Evolutionary conservation across 2,888 invertebrate species (phyloP).

Genomic region (Cacoxenus indagator): DNA sequence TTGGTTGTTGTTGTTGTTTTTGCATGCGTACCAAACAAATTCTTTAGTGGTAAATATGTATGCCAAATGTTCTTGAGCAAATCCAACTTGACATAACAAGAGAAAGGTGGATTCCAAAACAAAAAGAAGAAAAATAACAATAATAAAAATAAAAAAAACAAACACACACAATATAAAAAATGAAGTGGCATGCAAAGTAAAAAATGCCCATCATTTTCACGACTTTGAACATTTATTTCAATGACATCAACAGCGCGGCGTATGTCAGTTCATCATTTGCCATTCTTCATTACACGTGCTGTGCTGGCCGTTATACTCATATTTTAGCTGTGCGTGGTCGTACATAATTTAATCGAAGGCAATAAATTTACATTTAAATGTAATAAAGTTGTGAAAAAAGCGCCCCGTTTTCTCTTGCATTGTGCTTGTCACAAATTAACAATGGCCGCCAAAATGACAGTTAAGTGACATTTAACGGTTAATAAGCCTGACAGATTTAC

Average conservation of each 20-base stretch:
- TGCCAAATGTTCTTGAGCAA: too few relatives aligned
- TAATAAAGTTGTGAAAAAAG: slow-evolving; percentile 60
- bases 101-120: too few relatives aligned
- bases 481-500: slow-evolving; percentile 64
- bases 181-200: neutral
- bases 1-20: too few relatives aligned
- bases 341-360: slow-evolving; percentile 57
- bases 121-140: too few relatives aligned
- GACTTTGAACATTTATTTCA: neutral
- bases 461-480: slow-evolving; percentile 64
- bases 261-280: neutral
- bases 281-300: neutral
- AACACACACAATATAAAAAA: neutral
- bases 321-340: slow-evolving; percentile 30
- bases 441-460: slow-evolving; percentile 44
- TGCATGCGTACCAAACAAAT: too few relatives aligned
- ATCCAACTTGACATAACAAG: too few relatives aligned
- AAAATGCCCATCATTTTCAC: neutral
- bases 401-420: slow-evolving; percentile 38
- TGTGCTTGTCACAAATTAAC: neutral
- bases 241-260: neutral
- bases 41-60: too few relatives aligned
- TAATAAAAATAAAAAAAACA: neutral
- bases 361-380: slow-evolving; percentile 64
- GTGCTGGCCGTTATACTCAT: too few relatives aligned